Conservation (phyloP, 2,113 vertebrate species). For the Dendrocopos noguchii region DNA sequence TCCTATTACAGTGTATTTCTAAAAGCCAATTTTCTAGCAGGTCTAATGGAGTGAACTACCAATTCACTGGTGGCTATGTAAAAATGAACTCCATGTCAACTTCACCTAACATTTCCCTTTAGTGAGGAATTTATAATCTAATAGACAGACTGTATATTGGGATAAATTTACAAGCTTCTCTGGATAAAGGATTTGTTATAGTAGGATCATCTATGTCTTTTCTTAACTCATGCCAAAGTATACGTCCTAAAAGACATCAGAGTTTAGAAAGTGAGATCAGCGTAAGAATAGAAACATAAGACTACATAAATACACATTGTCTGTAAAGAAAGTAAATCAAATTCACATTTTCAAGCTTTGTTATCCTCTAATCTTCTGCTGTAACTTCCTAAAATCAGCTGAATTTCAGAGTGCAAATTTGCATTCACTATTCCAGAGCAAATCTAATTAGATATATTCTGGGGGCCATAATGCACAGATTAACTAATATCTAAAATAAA, state of each 20-base stretch:
- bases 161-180: slow-evolving; percentile 21
- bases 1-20: neutral
- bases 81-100: neutral
- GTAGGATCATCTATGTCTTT: neutral
- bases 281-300: neutral
- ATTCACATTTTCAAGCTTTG: slow-evolving; percentile 47
- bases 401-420: slow-evolving; percentile 61
- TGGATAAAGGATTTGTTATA: slow-evolving; percentile 23
- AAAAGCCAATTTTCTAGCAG: neutral
- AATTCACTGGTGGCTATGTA: neutral
- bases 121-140: slow-evolving; percentile 14
- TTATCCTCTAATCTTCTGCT: slow-evolving; percentile 45
- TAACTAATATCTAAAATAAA: slow-evolving; percentile 56
- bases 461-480: slow-evolving; percentile 52
- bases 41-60: neutral
- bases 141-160: neutral
- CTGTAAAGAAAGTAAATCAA: slow-evolving; percentile 41
- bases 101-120: neutral
- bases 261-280: neutral
- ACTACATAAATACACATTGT: slow-evolving; percentile 2
- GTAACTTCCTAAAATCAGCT: slow-evolving; percentile 64
- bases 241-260: neutral
- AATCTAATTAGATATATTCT: slow-evolving; percentile 70
- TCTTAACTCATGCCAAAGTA: neutral
- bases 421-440: slow-evolving; percentile 64